Evolutionary conservation across 2,113 vertebrate genomes (phyloP), one percentile per base, ranked within the genome.

Genomic region (Mohoua ochrocephala): DNA sequence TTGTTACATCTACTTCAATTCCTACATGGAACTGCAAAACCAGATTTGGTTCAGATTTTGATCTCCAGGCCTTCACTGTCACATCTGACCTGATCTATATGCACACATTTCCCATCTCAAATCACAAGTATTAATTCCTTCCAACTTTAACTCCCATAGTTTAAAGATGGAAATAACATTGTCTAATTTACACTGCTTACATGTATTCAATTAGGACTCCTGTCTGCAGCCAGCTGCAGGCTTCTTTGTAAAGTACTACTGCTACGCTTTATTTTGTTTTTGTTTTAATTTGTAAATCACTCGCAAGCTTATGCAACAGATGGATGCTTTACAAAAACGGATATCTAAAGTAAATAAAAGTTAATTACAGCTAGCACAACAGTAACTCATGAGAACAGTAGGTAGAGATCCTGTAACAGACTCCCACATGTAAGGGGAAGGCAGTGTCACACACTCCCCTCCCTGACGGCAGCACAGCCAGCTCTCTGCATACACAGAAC

Each of bases 281-380:
- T 93, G 30, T 41, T 96, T 95, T 86, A 83, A 95, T 92, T 80
- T 92, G 64, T 77, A 90, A 95, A 94, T 93, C 59, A 84, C 22
- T 89, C 73, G 78, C 76, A 95, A 84, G 53, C 30, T 91, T 91
- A 87, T 50, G 27, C 35, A 93, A 76, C 54, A 91, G 69, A 93
- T 64, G 54, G 33, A 54, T 94, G 39, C n/a, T 88, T 94, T 80
- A 86, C 41, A 87, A 94, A 91, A 88, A 35, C 0, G 0, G 20
- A 63, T 74, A 92, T 41, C 33, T 87, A 90, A 90, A 80, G 64
- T 86, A 94, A 93, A 93, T 61, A 93, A 85, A 87, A 88, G 81
- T 41, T 61, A 93, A 82, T 86, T 68, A 54, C 42, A 87, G 50
- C 39, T 52, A 24, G 39, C 47, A 63, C 0, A 2, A 71, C 37